These are phyloP conservation scores for Sorex araneus DNA, from an alignment of 2,113 vertebrate species.

Conservation along the genomic window DNA sequence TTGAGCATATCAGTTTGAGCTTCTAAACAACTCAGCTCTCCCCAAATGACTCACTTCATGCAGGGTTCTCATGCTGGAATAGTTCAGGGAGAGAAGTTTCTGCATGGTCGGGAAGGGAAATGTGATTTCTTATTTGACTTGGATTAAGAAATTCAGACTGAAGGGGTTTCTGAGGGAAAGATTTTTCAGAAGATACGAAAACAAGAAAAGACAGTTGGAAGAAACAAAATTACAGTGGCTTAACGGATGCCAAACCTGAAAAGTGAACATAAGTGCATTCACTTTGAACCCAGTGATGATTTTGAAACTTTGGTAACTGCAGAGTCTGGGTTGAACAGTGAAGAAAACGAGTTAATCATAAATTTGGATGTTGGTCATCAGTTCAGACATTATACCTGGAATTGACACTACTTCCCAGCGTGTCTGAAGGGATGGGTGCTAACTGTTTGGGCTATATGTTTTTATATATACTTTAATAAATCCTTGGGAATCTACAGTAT, in stretches of 20 bases:
- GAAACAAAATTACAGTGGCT: constrained; percentile 1
- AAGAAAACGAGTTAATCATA: background rate
- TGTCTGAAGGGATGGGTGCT: background rate
- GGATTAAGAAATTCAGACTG: constrained; percentile 18
- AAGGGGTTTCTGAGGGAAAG: background rate
- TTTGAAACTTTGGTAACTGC: background rate
- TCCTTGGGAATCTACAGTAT: background rate
- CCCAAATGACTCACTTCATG: background rate
- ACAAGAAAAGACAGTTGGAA: constrained; percentile 47
- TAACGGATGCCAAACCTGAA: background rate
- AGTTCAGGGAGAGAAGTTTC: constrained; percentile 25
- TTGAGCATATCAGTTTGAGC: background rate
- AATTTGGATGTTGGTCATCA: background rate
- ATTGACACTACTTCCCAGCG: background rate
- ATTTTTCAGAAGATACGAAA: constrained; percentile 20
- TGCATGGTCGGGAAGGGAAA: background rate
- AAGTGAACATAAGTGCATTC: background rate
- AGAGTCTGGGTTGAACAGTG: background rate
- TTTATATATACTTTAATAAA: background rate
- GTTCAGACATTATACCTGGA: background rate
- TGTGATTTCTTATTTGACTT: background rate
- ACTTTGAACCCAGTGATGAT: background rate
- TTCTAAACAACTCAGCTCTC: background rate
- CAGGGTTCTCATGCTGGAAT: constrained; percentile 20
- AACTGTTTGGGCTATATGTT: background rate